phyloP scores from a whole-genome alignment of 2,113 vertebrate genomes.

The Corythornis vintsioides region DNA sequence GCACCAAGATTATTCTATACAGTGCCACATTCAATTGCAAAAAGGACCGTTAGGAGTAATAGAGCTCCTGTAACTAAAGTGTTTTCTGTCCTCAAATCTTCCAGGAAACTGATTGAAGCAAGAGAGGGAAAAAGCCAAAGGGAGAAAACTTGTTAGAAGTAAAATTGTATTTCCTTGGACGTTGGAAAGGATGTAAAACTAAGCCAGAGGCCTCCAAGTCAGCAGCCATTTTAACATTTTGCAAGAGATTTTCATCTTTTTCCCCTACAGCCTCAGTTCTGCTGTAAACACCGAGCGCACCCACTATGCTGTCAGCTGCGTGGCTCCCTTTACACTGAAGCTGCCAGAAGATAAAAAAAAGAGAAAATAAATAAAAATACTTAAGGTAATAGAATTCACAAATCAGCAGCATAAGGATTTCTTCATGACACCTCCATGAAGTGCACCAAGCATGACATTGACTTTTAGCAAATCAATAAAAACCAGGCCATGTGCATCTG shows the following conservation, averaged over 20 bases:
- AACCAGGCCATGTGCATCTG: not conserved
- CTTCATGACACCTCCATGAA: not conserved
- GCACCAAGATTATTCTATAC: not conserved
- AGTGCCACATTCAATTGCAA: conserved; percentile 58
- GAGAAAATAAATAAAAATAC: not conserved
- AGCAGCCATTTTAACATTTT: conserved; percentile 61
- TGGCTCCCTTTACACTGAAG: conserved; percentile 29
- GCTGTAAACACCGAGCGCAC: not conserved
- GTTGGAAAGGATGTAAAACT: not conserved
- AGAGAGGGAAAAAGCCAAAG: not conserved
- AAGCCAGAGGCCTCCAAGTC: conserved; percentile 59
- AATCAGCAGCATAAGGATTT: conserved; percentile 10
- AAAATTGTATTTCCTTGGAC: conserved; percentile 62
- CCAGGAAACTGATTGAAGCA: conserved; percentile 28
- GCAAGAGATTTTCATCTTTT: conserved; percentile 32
- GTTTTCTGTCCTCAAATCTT: conserved; percentile 59
- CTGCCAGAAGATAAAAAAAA: conserved; percentile 52
- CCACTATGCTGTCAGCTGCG: conserved; percentile 31
- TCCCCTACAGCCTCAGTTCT: conserved; percentile 36
- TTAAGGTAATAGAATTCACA: not conserved
- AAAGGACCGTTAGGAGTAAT: conserved; percentile 16
- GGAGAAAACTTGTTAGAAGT: conserved; percentile 28
- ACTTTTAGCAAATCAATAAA: not conserved
- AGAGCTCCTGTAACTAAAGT: conserved; percentile 61
- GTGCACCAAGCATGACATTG: fast-evolving